These are phyloP conservation scores for Menidia menidia DNA, from an alignment of 2,797 vertebrate genomes.

Conservation along the genomic window DNA sequence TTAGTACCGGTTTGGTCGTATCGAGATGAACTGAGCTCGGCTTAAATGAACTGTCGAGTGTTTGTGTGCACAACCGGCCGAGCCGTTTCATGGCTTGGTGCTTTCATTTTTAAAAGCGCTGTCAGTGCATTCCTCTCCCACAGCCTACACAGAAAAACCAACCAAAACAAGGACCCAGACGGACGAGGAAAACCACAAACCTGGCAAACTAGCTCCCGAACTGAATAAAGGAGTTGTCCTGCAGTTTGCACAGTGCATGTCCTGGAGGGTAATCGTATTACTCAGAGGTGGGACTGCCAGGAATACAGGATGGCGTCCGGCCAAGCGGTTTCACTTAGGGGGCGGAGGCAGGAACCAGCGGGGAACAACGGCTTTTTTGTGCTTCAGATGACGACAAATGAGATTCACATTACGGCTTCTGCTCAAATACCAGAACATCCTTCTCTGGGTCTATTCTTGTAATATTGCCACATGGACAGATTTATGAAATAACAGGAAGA, in stretches of 20 bases:
- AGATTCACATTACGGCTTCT: slow-evolving; percentile 23
- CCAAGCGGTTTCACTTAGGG: slow-evolving; percentile 68
- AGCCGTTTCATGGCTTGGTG: neutral
- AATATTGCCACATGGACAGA: slow-evolving; percentile 8
- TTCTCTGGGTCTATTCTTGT: neutral
- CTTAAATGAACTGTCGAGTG: neutral
- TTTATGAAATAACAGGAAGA: neutral
- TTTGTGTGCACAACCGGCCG: neutral
- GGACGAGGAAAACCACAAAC: slow-evolving; percentile 39
- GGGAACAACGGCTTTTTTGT: slow-evolving; percentile 7
- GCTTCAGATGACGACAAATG: slow-evolving; percentile 10
- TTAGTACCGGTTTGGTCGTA: too few species aligned
- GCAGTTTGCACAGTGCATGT: slow-evolving; percentile 21
- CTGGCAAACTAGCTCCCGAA: neutral
- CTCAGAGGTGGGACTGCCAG: slow-evolving; percentile 65
- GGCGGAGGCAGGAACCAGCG: slow-evolving; percentile 4
- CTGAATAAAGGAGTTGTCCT: slow-evolving; percentile 20
- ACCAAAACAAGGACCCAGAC: slow-evolving; percentile 23
- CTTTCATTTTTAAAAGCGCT: neutral
- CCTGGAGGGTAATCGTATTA: slow-evolving; percentile 63
- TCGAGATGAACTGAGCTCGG: neutral
- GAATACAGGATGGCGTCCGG: slow-evolving; percentile 62
- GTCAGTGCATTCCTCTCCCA: slow-evolving; percentile 40
- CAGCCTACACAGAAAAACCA: slow-evolving; percentile 28
- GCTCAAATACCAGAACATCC: slow-evolving; percentile 3